These are phyloP conservation scores for Cheilosia urbana DNA, from an alignment of 2,888 invertebrate species.

Conservation along the genomic window DNA sequence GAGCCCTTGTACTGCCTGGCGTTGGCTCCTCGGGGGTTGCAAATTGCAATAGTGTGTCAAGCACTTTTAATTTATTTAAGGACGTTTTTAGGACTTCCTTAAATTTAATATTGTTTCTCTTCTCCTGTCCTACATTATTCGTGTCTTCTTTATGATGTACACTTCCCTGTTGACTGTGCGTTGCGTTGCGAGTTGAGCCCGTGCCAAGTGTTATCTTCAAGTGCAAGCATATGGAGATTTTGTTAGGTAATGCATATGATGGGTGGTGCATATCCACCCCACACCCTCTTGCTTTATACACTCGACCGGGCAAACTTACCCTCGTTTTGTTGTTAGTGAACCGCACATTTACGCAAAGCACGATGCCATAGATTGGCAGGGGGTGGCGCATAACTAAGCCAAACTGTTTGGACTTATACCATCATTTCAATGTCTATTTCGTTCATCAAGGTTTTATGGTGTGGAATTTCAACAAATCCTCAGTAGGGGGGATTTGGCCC, in stretches of 20 bases:
- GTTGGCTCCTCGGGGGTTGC: conserved; percentile 8
- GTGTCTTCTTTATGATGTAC: conserved; percentile 15
- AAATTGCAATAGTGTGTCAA: conserved; percentile 57
- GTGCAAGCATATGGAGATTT: conserved; percentile 61
- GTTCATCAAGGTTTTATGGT: conserved; percentile 44
- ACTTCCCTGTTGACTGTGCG: conserved; percentile 53
- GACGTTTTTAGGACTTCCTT: conserved; percentile 72
- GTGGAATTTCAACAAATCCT: conserved; percentile 48
- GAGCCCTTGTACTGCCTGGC: conserved; percentile 35
- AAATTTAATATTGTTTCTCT: conserved; percentile 49
- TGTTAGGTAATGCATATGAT: conserved; percentile 47
- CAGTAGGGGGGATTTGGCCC: conserved; percentile 6
- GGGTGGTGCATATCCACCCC: not conserved
- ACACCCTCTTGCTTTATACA: conserved; percentile 29
- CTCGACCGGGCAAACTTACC: conserved; percentile 71
- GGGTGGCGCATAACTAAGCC: conserved; percentile 24
- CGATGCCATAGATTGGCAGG: conserved; percentile 12
- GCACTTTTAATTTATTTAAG: conserved; percentile 67
- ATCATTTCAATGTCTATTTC: not conserved
- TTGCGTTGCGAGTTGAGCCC: not conserved
- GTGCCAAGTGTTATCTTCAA: conserved; percentile 66
- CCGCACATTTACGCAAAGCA: conserved; percentile 42
- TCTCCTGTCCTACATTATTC: conserved; percentile 30
- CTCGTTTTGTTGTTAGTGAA: conserved; percentile 61
- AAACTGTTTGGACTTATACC: conserved; percentile 31